Evolutionary conservation across 2,797 vertebrate species (phyloP).

Genomic region (Cichlasoma orientale): DNA sequence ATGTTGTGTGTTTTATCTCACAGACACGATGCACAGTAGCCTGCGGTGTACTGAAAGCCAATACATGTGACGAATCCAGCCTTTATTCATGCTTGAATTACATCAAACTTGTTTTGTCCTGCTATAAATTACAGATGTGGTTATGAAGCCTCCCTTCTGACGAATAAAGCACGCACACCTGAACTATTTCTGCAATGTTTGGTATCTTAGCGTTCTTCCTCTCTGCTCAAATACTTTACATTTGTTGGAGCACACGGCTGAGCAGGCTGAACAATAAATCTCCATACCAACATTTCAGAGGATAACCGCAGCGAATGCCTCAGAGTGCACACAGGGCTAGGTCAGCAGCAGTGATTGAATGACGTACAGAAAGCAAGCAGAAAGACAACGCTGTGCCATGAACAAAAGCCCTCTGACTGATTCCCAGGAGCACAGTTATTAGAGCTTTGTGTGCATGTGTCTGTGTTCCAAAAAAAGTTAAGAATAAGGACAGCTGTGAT

Average conservation of each 20-base stretch:
- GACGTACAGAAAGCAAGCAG: background rate
- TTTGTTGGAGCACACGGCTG: background rate
- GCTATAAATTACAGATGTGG: background rate
- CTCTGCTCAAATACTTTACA: background rate
- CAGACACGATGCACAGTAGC: background rate
- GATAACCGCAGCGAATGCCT: background rate
- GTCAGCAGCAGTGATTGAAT: background rate
- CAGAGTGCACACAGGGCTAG: background rate
- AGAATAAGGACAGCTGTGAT: background rate
- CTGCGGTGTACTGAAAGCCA: background rate
- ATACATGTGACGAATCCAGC: background rate
- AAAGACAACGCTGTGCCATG: background rate
- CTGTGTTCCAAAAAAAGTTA: background rate
- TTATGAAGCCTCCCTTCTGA: background rate
- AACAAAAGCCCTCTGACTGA: background rate
- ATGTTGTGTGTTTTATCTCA: slow-evolving; percentile 1
- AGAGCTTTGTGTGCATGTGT: background rate
- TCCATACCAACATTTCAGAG: background rate
- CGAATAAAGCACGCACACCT: background rate
- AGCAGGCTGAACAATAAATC: background rate
- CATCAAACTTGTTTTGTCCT: background rate
- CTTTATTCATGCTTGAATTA: slow-evolving; percentile 12
- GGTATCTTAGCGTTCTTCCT: slow-evolving; percentile 7
- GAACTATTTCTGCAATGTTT: slow-evolving; percentile 6
- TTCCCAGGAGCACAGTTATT: background rate